Evolutionary conservation across 2,888 invertebrate species (phyloP).

Genomic region (Oscheius onirici): DNA sequence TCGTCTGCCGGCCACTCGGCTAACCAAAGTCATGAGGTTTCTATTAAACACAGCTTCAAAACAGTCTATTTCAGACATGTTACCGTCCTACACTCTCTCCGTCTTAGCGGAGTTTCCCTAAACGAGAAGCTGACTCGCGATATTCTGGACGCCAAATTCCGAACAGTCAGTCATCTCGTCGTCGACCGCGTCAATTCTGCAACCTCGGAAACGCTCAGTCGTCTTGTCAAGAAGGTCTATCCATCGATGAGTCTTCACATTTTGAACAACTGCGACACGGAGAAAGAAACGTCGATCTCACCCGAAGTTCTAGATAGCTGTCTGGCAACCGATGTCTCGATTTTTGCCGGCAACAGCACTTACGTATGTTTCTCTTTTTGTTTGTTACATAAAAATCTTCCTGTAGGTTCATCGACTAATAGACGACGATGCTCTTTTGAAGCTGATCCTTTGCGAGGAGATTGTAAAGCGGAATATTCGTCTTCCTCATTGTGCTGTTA

Average conservation of each 20-base stretch:
- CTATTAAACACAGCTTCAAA: neutral
- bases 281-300: neutral
- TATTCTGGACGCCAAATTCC: constrained; percentile 11
- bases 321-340: neutral
- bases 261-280: neutral
- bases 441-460: constrained; percentile 2
- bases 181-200: constrained; percentile 15
- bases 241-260: constrained; percentile 1
- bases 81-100: neutral
- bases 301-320: constrained; percentile 1
- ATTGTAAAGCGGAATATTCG: constrained; percentile 1
- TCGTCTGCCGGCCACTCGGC: constrained; percentile 5
- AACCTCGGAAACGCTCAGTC: neutral
- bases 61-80: constrained; percentile 3
- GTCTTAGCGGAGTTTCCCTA: neutral
- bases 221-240: constrained; percentile 8
- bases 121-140: constrained; percentile 3
- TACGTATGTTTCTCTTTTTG: neutral
- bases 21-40: constrained; percentile 10
- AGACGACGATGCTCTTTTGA: neutral
- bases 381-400: neutral
- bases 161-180: constrained; percentile 6
- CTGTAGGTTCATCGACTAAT: neutral
- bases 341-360: neutral
- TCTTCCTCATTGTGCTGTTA: constrained; percentile 7